Evolutionary conservation across 2,797 vertebrate genomes (phyloP), one percentile per base, ranked within the genome.

Genomic region (Peromyscus eremicus): DNA sequence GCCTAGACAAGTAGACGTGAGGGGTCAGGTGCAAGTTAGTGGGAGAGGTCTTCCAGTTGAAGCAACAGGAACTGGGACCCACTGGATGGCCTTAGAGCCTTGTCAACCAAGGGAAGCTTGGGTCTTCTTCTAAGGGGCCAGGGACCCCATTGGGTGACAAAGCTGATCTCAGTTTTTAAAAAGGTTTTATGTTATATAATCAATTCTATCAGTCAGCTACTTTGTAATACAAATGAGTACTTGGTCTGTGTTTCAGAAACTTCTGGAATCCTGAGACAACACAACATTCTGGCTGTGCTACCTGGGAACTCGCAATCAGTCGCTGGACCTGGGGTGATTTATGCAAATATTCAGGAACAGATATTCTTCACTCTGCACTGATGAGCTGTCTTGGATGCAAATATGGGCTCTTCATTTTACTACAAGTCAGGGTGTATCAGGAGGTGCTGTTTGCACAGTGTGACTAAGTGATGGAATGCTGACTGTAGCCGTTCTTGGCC

Each of bases 361-460:
- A 21, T 1, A 37, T 0, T 32, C 85, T 40, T 71, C 23, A 55
- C 52, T 73, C 5, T 57, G 27, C 32, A 27, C 8, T 34, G 27
- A 29, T 1, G 76, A 49, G 17, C 29, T 66, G 32, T 43, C 85
- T 60, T 7, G 17, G 46, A 40, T 73, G 60, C 71, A 79, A 32
- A 60, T 10, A 32, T 14, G 40, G 34, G 4, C 0, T 2, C 19
- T 49, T 79, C 55, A 1, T 76, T 94, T 80, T 23, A 40, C 55
- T 60, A 25, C 29, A 8, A 7, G 2, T 87, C 76, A 37, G 17
- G 3, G 25, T 83, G 94, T 96, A 57, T 97, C 93, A 94, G 3
- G 34, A 89, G 55, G 71, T 40, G 6, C 9, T n/a, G 7, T 85
- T 89, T 96, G 68, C 73, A 91, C 62, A 52, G 70, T 4, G 52